A percentile compares a stretch with the other conserved stretches of the same genome.
phyloP scores from a whole-genome alignment of 2,797 vertebrate species.

The Bradypodion ventrale region DNA sequence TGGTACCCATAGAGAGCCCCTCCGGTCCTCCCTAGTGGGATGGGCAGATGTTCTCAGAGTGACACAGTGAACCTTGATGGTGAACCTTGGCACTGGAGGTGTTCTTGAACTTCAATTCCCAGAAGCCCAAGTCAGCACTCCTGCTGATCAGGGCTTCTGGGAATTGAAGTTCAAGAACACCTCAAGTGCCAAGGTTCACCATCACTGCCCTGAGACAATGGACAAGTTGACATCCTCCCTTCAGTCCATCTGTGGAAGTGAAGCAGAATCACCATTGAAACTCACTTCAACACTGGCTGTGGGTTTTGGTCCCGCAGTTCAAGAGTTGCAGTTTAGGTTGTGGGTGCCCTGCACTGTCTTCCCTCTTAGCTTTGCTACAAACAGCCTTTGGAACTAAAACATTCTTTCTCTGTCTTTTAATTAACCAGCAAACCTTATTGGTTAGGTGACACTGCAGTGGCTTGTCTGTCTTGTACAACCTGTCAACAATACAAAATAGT shows the following conservation, averaged over 20 bases:
- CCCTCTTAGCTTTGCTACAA: neutral
- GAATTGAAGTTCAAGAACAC: too few relatives aligned
- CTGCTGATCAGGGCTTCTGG: too few relatives aligned
- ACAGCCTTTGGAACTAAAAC: neutral
- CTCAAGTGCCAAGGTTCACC: too few relatives aligned
- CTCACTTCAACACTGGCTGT: neutral
- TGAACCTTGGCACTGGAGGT: too few relatives aligned
- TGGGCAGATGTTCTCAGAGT: too few relatives aligned
- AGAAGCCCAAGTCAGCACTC: too few relatives aligned
- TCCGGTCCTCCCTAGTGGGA: too few relatives aligned
- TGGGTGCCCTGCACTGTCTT: neutral
- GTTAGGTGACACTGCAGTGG: neutral
- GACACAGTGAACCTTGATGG: too few relatives aligned
- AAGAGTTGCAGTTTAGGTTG: too few relatives aligned
- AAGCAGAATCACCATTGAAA: neutral
- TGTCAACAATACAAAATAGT: neutral
- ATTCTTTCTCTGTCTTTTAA: neutral
- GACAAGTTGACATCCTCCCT: neutral
- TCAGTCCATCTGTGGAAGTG: too few relatives aligned
- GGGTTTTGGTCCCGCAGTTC: neutral
- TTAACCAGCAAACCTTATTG: neutral
- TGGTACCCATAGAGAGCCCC: too few relatives aligned
- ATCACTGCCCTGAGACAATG: neutral
- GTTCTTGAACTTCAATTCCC: too few relatives aligned
- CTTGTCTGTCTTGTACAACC: neutral